These are phyloP conservation scores for Octonoba sinensis DNA, from an alignment of 2,888 invertebrate species.

Conservation along the genomic window DNA sequence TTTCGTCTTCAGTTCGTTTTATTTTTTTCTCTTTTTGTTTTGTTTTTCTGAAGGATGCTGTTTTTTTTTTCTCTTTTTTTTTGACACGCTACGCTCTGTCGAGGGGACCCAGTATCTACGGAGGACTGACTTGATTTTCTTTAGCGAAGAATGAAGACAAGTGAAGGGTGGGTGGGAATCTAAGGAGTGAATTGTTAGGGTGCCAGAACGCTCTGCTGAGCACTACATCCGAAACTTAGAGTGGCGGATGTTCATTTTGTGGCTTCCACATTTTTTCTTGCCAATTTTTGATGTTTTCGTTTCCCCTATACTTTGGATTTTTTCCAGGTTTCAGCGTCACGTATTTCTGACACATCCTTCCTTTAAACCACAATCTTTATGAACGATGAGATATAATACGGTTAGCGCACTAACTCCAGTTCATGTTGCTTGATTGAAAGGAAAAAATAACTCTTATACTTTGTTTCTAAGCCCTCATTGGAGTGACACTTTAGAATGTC, in stretches of 20 bases:
- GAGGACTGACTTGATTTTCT: constrained; percentile 59
- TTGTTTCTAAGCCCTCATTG: no score
- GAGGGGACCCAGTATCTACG: constrained; percentile 29
- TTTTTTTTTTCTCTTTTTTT: constrained; percentile 29
- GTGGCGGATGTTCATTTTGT: constrained; percentile 61
- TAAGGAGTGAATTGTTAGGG: constrained; percentile 56
- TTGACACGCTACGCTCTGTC: constrained; percentile 60
- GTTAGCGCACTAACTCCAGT: no score
- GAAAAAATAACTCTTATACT: no score
- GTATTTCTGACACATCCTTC: background rate
- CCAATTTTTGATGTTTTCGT: constrained; percentile 23
- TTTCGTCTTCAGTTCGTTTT: constrained; percentile 40
- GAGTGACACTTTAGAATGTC: no score
- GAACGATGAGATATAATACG: no score
- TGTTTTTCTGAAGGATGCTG: constrained; percentile 43
- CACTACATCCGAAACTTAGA: constrained; percentile 52
- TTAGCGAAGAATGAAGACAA: constrained; percentile 13
- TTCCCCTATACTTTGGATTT: constrained; percentile 31
- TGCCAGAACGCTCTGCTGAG: constrained; percentile 52
- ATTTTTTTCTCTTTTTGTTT: constrained; percentile 22
- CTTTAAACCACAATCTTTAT: no score
- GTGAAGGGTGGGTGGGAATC: constrained; percentile 23
- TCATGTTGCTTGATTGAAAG: no score
- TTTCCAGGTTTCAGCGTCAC: constrained; percentile 39
- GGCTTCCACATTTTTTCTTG: constrained; percentile 48